A percentile compares a stretch with the other conserved stretches of the same genome.
Evolutionary conservation across 2,113 vertebrate genomes (phyloP).

Genomic region (Engraulis encrasicolus): DNA sequence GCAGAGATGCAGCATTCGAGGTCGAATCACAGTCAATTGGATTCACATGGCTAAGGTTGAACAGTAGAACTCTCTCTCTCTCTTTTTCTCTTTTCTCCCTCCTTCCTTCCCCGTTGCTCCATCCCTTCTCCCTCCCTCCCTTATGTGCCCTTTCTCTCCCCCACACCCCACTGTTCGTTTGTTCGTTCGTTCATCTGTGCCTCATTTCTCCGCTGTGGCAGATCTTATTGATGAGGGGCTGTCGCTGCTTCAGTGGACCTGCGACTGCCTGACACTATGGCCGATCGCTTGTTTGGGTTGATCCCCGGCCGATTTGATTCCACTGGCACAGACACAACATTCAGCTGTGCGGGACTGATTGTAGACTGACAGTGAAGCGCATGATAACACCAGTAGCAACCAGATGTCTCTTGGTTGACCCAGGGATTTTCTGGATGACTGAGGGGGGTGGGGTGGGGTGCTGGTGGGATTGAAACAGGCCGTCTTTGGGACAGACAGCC

Average conservation of each 20-base stretch:
- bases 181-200: constrained; percentile 6
- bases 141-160: constrained; percentile 11
- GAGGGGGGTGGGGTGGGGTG: no score
- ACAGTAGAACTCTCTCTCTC: constrained; percentile 17
- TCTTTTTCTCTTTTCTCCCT: background rate
- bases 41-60: constrained; percentile 33
- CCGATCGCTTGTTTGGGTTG: constrained; percentile 14
- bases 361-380: constrained; percentile 1
- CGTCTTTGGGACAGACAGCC: constrained; percentile 13
- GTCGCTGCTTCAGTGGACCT: constrained; percentile 11
- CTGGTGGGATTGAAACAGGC: constrained; percentile 1
- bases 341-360: constrained; percentile 8
- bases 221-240: constrained; percentile 12
- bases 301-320: constrained; percentile 10
- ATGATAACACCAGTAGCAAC: constrained; percentile 19
- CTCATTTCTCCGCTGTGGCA: constrained; percentile 17
- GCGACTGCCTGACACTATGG: background rate
- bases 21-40: constrained; percentile 50
- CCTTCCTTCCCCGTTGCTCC: background rate
- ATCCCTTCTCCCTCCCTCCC: no score
- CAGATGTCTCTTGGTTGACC: constrained; percentile 1
- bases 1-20: constrained; percentile 38
- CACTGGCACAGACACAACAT: constrained; percentile 14
- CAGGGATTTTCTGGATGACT: background rate
- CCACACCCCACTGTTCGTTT: constrained; percentile 4